Evolutionary conservation across 1,140 invertebrate genomes (phyloP).

Genomic region (Brachionus asplanchnoidis): DNA sequence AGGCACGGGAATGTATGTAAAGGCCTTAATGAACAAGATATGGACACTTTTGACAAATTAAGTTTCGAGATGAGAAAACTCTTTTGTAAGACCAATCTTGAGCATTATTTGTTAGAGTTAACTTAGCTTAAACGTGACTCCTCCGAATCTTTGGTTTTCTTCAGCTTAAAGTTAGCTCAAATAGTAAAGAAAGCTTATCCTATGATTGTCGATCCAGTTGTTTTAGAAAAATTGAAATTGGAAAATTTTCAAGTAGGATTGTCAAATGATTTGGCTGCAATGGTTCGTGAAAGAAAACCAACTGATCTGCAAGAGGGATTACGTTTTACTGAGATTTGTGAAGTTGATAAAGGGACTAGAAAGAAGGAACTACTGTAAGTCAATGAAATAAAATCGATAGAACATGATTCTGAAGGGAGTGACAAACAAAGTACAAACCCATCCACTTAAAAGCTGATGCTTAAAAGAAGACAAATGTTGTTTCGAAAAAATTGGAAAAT

Average conservation of each 20-base stretch:
- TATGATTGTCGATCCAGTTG: not conserved
- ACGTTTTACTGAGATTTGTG: not conserved
- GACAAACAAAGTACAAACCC: not conserved
- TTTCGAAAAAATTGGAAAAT: not conserved
- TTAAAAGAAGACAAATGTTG: not conserved
- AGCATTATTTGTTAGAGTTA: not conserved
- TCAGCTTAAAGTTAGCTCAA: not conserved
- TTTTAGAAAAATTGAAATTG: not conserved
- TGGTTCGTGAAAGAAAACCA: not conserved
- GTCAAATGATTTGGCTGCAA: too few relatives aligned
- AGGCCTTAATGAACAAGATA: not conserved
- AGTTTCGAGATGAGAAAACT: not conserved
- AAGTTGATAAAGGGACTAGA: not conserved
- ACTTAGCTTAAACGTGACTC: not conserved
- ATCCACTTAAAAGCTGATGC: too few relatives aligned
- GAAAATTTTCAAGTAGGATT: not conserved
- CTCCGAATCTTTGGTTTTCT: not conserved
- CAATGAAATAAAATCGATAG: not conserved
- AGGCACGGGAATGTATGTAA: not conserved
- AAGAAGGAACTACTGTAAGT: not conserved
- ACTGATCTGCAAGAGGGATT: not conserved
- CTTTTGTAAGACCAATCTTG: not conserved
- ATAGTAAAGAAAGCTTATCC: slow-evolving; percentile 1
- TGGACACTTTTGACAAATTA: not conserved
- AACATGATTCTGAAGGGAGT: not conserved